Conservation (phyloP, 2,113 vertebrate genomes). For the Indicator indicator region DNA sequence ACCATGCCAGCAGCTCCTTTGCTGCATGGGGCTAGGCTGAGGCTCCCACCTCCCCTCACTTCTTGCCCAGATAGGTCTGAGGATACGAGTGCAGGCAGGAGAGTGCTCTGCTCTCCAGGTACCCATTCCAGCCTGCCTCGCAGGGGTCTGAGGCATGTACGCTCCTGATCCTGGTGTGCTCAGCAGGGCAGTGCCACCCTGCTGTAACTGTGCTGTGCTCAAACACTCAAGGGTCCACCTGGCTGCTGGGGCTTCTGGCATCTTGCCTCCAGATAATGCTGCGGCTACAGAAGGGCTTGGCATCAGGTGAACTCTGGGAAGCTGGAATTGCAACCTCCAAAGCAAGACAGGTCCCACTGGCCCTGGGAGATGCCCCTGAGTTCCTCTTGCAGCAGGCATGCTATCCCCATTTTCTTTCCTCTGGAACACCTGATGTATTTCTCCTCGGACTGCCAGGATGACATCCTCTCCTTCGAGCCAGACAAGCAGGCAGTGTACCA, state of each 20-base stretch:
- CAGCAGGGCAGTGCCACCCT: not conserved
- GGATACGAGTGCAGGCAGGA: not conserved
- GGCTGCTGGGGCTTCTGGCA: not conserved
- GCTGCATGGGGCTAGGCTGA: not conserved
- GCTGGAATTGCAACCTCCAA: not conserved
- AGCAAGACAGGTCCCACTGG: not conserved
- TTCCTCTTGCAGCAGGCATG: rapidly evolving
- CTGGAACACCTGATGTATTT: not conserved
- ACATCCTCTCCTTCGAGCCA: conserved; percentile 95
- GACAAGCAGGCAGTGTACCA: conserved; percentile 95
- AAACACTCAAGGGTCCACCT: not conserved
- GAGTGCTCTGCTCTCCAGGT: not conserved
- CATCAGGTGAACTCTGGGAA: not conserved
- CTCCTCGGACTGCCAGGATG: conserved; percentile 81
- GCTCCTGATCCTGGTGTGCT: not conserved
- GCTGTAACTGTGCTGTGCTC: not conserved
- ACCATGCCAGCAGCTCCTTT: rapidly evolving
- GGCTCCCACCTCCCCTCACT: not conserved
- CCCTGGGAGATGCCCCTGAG: not conserved
- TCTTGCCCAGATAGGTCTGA: not conserved
- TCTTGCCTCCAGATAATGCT: not conserved
- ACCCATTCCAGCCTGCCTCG: not conserved
- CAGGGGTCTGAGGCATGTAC: rapidly evolving
- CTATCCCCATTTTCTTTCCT: not conserved
- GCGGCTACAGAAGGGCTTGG: not conserved